These are phyloP conservation scores for Cassiopea andromeda DNA, from an alignment of 30 jellyfish, hydroid and myxozoan genomes.

Conservation along the genomic window DNA sequence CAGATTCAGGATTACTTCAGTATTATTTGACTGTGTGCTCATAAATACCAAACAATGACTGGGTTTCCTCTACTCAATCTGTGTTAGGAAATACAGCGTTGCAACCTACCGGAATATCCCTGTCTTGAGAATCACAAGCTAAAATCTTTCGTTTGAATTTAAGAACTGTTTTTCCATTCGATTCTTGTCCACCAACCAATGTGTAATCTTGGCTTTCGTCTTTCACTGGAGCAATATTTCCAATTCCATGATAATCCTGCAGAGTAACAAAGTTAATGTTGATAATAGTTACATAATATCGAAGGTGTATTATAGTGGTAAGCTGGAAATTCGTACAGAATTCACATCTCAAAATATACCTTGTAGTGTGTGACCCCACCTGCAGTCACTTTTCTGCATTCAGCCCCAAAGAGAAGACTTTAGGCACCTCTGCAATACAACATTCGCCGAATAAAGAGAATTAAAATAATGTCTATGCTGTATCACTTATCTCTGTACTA, in stretches of 20 bases:
- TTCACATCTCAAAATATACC: no score
- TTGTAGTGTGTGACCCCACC: no score
- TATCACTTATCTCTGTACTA: no score
- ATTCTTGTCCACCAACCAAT: slow-evolving; percentile 22
- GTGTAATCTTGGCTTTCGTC: slow-evolving; percentile 47
- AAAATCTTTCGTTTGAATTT: slow-evolving; percentile 11
- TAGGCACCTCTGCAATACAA: no score
- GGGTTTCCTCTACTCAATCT: background rate
- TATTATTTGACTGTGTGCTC: background rate
- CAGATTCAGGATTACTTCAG: no score
- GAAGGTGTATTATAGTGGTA: background rate
- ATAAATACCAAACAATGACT: background rate
- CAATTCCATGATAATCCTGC: slow-evolving; percentile 30
- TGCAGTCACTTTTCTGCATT: no score
- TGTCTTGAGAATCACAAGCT: slow-evolving; percentile 33
- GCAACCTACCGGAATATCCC: slow-evolving; percentile 21
- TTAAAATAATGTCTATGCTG: no score
- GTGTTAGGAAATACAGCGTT: background rate
- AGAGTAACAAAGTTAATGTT: background rate
- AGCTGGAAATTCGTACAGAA: background rate
- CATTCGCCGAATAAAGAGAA: no score
- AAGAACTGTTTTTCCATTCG: slow-evolving; percentile 20
- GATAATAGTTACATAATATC: background rate
- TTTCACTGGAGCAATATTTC: slow-evolving; percentile 5
- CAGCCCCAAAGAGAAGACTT: no score